These are phyloP conservation scores for Xanthia icteritia DNA, from an alignment of 2,888 invertebrate species.

Conservation along the genomic window DNA sequence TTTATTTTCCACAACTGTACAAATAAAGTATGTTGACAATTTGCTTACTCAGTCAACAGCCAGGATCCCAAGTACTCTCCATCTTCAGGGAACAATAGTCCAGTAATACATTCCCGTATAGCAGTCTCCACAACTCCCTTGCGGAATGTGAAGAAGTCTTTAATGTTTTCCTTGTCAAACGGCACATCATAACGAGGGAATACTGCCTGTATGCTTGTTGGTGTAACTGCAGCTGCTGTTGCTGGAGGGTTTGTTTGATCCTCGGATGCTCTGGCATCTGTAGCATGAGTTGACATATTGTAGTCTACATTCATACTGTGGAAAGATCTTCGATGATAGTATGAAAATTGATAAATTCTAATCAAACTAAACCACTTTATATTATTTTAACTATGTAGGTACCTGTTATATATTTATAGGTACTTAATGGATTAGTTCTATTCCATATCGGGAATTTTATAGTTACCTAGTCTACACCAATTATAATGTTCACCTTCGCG, in stretches of 20 bases:
- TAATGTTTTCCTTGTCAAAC: constrained; percentile 90
- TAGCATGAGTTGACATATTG: constrained; percentile 28
- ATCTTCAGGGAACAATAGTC: constrained; percentile 92
- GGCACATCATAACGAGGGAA: constrained; percentile 86
- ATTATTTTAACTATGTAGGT: not conserved
- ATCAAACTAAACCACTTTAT: constrained; percentile 2
- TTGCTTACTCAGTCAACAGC: constrained; percentile 94
- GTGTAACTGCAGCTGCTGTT: constrained; percentile 76
- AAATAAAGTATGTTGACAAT: not conserved
- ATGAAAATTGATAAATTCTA: constrained; percentile 8
- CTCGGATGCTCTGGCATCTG: constrained; percentile 81
- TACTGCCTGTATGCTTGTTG: constrained; percentile 77
- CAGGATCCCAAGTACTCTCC: constrained; percentile 94
- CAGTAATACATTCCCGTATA: constrained; percentile 92
- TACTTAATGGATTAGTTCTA: constrained; percentile 38
- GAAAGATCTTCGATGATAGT: constrained; percentile 18
- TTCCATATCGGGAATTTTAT: constrained; percentile 2
- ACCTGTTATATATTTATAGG: not conserved
- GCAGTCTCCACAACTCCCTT: constrained; percentile 94
- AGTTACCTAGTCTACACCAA: constrained; percentile 3
- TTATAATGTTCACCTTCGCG: constrained; percentile 29
- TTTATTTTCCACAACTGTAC: no score
- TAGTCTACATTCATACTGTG: not conserved
- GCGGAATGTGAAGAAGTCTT: constrained; percentile 93
- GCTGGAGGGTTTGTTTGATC: constrained; percentile 73